Base-by-base conservation (phyloP, 2,888 invertebrate species). In the Drosophila siamana region DNA sequence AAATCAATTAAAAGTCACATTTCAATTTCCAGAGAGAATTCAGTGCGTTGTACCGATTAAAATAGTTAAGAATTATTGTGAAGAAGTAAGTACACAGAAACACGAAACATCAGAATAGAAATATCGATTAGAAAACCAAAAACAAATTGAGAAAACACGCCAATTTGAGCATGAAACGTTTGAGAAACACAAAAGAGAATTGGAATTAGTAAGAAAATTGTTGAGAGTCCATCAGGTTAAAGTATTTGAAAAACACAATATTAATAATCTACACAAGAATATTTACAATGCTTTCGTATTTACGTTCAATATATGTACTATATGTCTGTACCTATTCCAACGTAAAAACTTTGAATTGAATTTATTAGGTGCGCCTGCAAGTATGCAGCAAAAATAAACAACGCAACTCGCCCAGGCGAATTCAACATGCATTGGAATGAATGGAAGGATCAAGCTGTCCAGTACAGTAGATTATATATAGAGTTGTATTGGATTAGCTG, bases 141-240 rank as follows among this genome's bases (percentile, higher is more conserved):
- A 40, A 48, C 22, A 64, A 11, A 28, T 43, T 36, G 33, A 36
- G 81, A 63, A 60, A 40, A 48, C 11, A 48, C 47, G 55, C 61
- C 64, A 80, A 80, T 68, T 81, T 65, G 57, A 80, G 80, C 68
- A 82, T 76, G 76, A 66, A 71, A 61, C 46, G 51, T 82, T 83
- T 64, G 26, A 76, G 64, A 84, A 74, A 74, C 71, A 64, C 61
- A 74, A 63, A 44, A 47, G 43, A 85, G 65, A 74, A 74, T 71
- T 64, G 63, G 61, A 83, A 86, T 69, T 71, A 71, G 78, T 71
- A 56, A 59, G 40, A 83, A 83, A 64, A 50, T 56, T 43, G 8
- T 51, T 52, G 28, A 28, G 50, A 46, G n/a, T 46, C 43, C 30
- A n/a, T 55, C 44, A 19, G n/a, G 11, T 43, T 43, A 41, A 43